These are phyloP conservation scores for Ptiloglossa arizonensis DNA, from an alignment of 1,140 invertebrate species.

Conservation along the genomic window DNA sequence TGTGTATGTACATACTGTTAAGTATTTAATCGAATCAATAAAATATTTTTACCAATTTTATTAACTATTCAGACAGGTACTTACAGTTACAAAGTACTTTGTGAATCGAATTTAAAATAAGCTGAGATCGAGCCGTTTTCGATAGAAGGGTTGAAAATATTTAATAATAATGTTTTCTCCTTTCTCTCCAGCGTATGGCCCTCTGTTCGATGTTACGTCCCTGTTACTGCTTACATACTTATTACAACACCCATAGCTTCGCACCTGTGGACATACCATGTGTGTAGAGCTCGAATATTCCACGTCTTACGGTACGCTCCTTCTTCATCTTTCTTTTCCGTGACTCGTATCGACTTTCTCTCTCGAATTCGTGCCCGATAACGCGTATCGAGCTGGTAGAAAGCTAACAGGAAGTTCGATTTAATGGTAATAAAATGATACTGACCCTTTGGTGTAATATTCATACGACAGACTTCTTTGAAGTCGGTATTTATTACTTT, in stretches of 20 bases:
- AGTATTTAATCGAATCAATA: too few relatives aligned
- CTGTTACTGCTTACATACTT: slow-evolving; percentile 22
- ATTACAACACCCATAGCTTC: slow-evolving; percentile 22
- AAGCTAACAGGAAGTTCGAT: slow-evolving; percentile 41
- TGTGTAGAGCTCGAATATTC: slow-evolving; percentile 39
- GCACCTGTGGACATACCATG: slow-evolving; percentile 36
- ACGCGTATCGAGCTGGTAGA: slow-evolving; percentile 37
- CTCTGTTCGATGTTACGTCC: neutral
- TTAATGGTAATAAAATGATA: slow-evolving; percentile 24
- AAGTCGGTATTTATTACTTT: neutral
- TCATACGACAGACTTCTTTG: neutral
- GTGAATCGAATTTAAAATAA: neutral
- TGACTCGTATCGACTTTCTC: slow-evolving; percentile 15
- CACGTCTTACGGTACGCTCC: slow-evolving; percentile 34
- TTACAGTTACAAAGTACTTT: too few relatives aligned
- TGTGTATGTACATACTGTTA: too few relatives aligned
- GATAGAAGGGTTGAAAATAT: neutral
- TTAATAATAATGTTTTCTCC: neutral
- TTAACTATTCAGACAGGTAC: too few relatives aligned
- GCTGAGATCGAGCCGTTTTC: neutral
- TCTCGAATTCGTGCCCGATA: slow-evolving; percentile 47
- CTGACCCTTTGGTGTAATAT: neutral
- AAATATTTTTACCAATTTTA: too few relatives aligned
- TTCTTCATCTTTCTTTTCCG: slow-evolving; percentile 25
- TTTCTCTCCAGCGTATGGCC: neutral